Percentiles rank a stretch among this genome's conserved stretches.
phyloP scores from a whole-genome alignment of 2,888 invertebrate species.

The Spodoptera picta region DNA sequence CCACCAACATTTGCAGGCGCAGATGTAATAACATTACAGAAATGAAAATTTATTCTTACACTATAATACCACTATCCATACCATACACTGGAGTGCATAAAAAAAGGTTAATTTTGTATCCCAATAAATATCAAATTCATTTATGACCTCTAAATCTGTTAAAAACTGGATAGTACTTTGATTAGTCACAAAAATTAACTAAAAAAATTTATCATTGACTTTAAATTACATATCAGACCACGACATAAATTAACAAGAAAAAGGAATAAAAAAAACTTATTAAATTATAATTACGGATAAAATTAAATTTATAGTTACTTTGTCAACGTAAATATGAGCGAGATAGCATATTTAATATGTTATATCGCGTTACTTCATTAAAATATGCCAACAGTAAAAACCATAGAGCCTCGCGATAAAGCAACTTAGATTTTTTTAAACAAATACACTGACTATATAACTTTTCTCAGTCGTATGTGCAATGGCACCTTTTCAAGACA shows the following conservation, averaged over 20 bases:
- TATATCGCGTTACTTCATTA: constrained; percentile 34
- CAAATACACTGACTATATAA: constrained; percentile 53
- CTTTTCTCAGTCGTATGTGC: constrained; percentile 51
- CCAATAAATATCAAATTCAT: constrained; percentile 9
- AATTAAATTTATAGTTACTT: too few relatives aligned
- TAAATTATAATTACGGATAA: too few relatives aligned
- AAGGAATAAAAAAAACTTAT: constrained; percentile 17
- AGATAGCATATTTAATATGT: constrained; percentile 54
- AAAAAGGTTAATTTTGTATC: constrained; percentile 23
- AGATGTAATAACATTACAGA: constrained; percentile 28
- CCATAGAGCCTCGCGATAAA: constrained; percentile 37
- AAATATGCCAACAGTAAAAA: constrained; percentile 46
- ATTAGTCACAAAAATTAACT: constrained; percentile 28
- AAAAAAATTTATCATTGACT: constrained; percentile 17
- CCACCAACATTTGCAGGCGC: constrained; percentile 21
- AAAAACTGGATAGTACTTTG: constrained; percentile 11
- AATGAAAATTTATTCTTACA: constrained; percentile 52
- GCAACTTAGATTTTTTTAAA: constrained; percentile 42
- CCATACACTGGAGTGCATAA: constrained; percentile 46
- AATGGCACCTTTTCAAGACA: constrained; percentile 52
- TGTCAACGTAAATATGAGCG: constrained; percentile 44
- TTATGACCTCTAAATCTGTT: constrained; percentile 26
- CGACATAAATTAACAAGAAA: constrained; percentile 28
- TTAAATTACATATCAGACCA: constrained; percentile 34
- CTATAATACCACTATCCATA: constrained; percentile 48